A percentile compares a stretch with the other conserved stretches of the same genome.
Conservation (phyloP, 2,888 invertebrate genomes). For the Masnerella sp. region DNA sequence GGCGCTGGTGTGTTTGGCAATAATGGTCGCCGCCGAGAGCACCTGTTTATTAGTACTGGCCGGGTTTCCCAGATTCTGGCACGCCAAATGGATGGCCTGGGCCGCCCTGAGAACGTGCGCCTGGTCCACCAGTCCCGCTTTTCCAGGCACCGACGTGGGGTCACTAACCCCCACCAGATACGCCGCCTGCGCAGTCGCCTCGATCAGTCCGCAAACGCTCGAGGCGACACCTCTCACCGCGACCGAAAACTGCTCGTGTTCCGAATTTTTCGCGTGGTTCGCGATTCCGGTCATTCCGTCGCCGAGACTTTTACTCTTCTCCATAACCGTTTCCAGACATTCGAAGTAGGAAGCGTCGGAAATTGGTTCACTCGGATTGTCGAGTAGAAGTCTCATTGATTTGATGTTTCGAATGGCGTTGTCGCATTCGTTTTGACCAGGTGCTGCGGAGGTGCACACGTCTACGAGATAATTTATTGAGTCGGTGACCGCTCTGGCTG, state of each 20-base stretch:
- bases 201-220: constrained; percentile 94
- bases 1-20: constrained; percentile 97
- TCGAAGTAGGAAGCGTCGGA: constrained; percentile 95
- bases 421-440: constrained; percentile 98
- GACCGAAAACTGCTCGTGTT: constrained; percentile 90
- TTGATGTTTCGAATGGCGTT: constrained; percentile 95
- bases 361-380: constrained; percentile 92
- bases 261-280: constrained; percentile 91
- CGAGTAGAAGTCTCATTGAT: constrained; percentile 88
- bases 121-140: constrained; percentile 93
- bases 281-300: constrained; percentile 98
- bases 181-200: constrained; percentile 96
- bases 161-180: constrained; percentile 97
- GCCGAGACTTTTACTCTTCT: constrained; percentile 89
- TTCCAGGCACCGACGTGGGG: constrained; percentile 91
- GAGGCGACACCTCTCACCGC: constrained; percentile 90
- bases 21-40: constrained; percentile 92
- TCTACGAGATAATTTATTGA: constrained; percentile 94
- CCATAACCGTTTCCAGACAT: constrained; percentile 93
- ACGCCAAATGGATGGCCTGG: constrained; percentile 93
- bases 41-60: constrained; percentile 88
- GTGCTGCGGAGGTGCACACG: constrained; percentile 92
- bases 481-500: constrained; percentile 93
- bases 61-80: constrained; percentile 85
- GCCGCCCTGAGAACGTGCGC: constrained; percentile 92